Percentiles rank a stretch among this genome's conserved stretches.
Conservation (phyloP, 64 coral and sea anemone genomes). For the Pocillopora verrucosa region DNA sequence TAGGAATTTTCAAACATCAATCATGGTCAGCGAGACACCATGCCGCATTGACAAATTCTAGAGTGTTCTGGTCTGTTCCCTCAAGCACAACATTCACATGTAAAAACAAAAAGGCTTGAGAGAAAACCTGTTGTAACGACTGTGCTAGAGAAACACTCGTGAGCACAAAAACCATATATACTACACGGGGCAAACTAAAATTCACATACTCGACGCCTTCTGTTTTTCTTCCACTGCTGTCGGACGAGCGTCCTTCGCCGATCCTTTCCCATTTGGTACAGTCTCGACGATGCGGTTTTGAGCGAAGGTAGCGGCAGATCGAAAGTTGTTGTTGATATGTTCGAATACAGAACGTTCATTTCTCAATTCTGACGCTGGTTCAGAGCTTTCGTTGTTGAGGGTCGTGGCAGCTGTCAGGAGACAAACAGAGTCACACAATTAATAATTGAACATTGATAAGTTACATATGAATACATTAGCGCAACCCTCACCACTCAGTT, state of each 20-base stretch:
- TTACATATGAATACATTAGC: background rate
- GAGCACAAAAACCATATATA: background rate
- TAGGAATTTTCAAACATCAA: too few relatives aligned
- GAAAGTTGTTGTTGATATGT: slow-evolving; percentile 29
- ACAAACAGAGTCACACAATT: slow-evolving; percentile 4
- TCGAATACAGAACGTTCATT: slow-evolving; percentile 22
- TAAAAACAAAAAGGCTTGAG: too few relatives aligned
- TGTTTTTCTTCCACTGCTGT: background rate
- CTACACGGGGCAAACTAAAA: background rate
- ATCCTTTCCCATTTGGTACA: background rate
- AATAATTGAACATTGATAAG: slow-evolving; percentile 29
- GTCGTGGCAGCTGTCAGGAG: slow-evolving; percentile 29
- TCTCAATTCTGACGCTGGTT: background rate
- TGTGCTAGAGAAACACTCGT: too few relatives aligned
- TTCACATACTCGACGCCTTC: background rate
- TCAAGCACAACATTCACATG: too few relatives aligned
- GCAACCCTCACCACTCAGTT: background rate
- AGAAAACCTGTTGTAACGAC: too few relatives aligned
- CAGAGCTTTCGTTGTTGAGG: background rate
- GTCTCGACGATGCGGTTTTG: background rate
- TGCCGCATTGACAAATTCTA: too few relatives aligned
- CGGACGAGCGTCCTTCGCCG: background rate
- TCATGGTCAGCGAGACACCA: too few relatives aligned
- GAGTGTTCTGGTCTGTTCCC: too few relatives aligned
- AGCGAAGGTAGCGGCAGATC: background rate